phyloP scores from a whole-genome alignment of 2,113 vertebrate genomes.

The Toxotes chatareus region DNA sequence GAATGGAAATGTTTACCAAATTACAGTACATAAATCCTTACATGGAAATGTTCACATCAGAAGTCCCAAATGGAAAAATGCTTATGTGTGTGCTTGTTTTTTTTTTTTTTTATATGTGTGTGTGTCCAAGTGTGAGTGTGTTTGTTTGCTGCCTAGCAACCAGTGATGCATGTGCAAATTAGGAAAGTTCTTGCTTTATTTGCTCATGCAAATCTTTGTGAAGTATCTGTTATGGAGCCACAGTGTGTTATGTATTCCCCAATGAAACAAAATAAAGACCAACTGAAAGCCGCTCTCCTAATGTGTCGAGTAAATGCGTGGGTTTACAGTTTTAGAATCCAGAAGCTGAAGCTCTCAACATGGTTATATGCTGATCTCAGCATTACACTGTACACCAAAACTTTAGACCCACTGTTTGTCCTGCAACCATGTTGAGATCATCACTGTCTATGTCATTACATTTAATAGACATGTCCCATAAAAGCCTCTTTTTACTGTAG shows the following conservation, averaged over 20 bases:
- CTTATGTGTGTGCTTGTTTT: constrained; percentile 38
- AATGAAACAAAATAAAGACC: constrained; percentile 48
- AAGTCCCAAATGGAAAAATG: constrained; percentile 69
- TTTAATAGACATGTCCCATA: neutral
- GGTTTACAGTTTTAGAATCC: constrained; percentile 11
- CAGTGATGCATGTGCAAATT: constrained; percentile 70
- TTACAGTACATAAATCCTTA: constrained; percentile 73
- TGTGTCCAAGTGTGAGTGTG: constrained; percentile 42
- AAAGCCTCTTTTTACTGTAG: neutral
- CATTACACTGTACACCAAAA: constrained; percentile 9
- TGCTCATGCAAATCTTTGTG: constrained; percentile 55
- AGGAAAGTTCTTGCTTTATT: constrained; percentile 70
- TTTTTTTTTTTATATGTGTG: neutral
- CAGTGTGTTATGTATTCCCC: constrained; percentile 34
- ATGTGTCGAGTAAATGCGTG: constrained; percentile 5
- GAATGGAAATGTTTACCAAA: constrained; percentile 81
- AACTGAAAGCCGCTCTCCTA: constrained; percentile 26
- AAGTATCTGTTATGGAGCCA: constrained; percentile 61
- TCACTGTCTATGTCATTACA: neutral
- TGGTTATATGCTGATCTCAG: constrained; percentile 28
- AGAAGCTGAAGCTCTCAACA: constrained; percentile 9
- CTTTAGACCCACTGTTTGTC: neutral
- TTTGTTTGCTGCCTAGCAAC: constrained; percentile 79
- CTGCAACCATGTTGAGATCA: constrained; percentile 1
- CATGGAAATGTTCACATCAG: constrained; percentile 73